Base-by-base conservation (phyloP, 2,888 invertebrate species). In the Agrochola macilenta region DNA sequence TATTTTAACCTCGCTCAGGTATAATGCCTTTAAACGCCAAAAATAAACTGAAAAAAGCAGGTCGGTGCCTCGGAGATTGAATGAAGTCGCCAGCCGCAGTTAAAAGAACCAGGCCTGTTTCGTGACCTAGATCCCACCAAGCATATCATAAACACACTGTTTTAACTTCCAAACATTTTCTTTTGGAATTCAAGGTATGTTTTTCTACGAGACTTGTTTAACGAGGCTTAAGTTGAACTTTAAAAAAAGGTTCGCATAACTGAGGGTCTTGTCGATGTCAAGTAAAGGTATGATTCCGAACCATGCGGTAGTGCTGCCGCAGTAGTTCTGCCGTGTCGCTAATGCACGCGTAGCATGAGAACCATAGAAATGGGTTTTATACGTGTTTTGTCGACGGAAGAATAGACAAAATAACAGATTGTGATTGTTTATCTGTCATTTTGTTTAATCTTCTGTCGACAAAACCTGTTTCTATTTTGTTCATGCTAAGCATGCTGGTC, bases 211-310 rank as follows among this genome's bases (percentile, higher is more conserved):
- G 17, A 49, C 46, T 30, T 20, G 54, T 61, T 20, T n/a, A 69
- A 69, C 43, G 26, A 63, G 23, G 35, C 43, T 69, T 26, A 52
- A 61, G 23, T 5, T 26, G 43, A 58, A 57, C n/a, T 7, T 57
- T 78, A 26, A 26, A 69, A 64, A 77, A 84, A 79, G 52, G 35
- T 46, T 52, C 35, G 4, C 78, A 14, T 14, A 52, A 84, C 64
- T 79, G 35, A 84, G 35, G 35, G 35, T 23, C 58, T 65, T 78
- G 58, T 57, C 30, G 30, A 30, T 39, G 46, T 49, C 8, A 9
- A 35, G n/a, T n/a, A 52, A 23, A 52, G 4, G 12, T 43, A 12
- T 43, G 12, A 43, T 43, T 43, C 12, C 43, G 2, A 43, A 43
- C 43, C 43, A 12, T 2, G 43, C 43, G 12, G 43, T 1, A 43